phyloP scores from a whole-genome alignment of 1,140 invertebrate species.

The Eufriesea mexicana region DNA sequence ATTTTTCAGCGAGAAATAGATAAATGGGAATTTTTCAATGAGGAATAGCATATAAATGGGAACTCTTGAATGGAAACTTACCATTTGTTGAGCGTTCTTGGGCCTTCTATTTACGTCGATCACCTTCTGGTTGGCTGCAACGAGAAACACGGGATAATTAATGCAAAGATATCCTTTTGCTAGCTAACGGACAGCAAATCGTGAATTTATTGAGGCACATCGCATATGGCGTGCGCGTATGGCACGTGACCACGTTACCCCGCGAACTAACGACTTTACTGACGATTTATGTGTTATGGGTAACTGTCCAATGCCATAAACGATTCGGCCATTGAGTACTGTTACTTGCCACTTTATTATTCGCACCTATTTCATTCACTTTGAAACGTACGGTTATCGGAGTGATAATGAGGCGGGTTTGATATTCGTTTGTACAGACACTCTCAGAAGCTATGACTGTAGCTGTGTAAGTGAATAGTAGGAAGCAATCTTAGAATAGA shows the following conservation, averaged over 20 bases:
- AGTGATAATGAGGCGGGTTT: neutral
- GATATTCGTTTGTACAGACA: too few relatives aligned
- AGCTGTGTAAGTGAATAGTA: too few relatives aligned
- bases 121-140: slow-evolving; percentile 93
- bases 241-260: slow-evolving; percentile 61
- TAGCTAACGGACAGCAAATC: slow-evolving; percentile 35
- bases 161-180: slow-evolving; percentile 30
- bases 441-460: too few relatives aligned
- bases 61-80: slow-evolving; percentile 83
- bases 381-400: neutral
- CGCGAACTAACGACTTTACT: slow-evolving; percentile 57
- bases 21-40: too few relatives aligned
- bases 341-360: slow-evolving; percentile 51
- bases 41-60: too few relatives aligned
- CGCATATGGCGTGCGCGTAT: slow-evolving; percentile 50
- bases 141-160: slow-evolving; percentile 51
- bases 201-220: slow-evolving; percentile 38
- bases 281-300: slow-evolving; percentile 62
- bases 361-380: slow-evolving; percentile 20
- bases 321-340: slow-evolving; percentile 55
- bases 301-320: slow-evolving; percentile 72
- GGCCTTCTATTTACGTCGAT: slow-evolving; percentile 94
- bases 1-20: too few relatives aligned
- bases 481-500: too few relatives aligned
- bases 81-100: slow-evolving; percentile 95